Evolutionary conservation across 2,113 vertebrate species (phyloP), one percentile per base, ranked within the genome.

Genomic region (Cichladusa arquata): DNA sequence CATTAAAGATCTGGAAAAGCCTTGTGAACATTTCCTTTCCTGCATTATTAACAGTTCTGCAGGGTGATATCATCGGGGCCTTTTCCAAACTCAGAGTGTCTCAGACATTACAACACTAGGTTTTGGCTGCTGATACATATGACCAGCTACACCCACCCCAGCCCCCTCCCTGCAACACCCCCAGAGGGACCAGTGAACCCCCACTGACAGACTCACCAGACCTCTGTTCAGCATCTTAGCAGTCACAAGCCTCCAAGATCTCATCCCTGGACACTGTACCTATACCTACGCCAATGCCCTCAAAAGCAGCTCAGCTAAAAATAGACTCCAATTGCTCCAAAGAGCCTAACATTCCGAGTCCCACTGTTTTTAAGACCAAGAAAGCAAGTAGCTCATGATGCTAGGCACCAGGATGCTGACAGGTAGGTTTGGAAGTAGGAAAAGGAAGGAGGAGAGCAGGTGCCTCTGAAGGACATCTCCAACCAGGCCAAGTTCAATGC

Each of bases 11-110:
- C 86, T 90, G 88, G 95, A 94, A 95, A 91, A 86, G 92, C 87
- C 91, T 94, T 92, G 70, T 66, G 90, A 93, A 89, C 34, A 12
- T 96, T 96, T 96, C 96, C 94, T 95, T 96, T 96, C 92, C 88
- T 94, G 94, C 78, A 40, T 83, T 96, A 22, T 93, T 92, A 84
- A 65, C 51, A 44, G 44, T 94, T 97, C 96, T 95, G 87, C 82
- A 93, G 78, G 70, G 93, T 95, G 96, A 96, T 92, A 93, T 91
- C 97, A 89, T 90, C 15, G 14, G 12, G 65, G 83, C 81, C 42
- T 60, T 82, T 94, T 97, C 95, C 96, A 96, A 97, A 86, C 64
- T 81, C 72, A 74, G 69, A 92, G 66, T 1, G 80, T 91, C 87
- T 95, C 92, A 93, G 96, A 96, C 84, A 80, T 86, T 96, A 97